Evolutionary conservation across 2,113 vertebrate genomes (phyloP), one percentile per base, ranked within the genome.

Genomic region (Platycercus adscitus): DNA sequence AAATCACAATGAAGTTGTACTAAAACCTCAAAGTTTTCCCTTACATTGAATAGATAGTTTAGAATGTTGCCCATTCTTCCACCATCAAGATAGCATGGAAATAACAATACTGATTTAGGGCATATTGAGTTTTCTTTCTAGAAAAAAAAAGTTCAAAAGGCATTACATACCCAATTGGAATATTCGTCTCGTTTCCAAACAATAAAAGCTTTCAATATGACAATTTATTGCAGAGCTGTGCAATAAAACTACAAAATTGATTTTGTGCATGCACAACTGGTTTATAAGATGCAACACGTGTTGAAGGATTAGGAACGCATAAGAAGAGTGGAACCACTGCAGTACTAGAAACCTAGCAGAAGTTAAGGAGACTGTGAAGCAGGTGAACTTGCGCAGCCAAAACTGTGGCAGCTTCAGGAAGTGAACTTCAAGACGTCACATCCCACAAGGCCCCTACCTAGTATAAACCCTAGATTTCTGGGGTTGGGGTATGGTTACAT

Each of bases 401-500:
- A 65, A 69, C 3, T 15, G 26, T 41, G 19, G 33, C 3, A 8
- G 19, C n/a, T 91, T 83, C 68, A 79, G 58, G 31, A 61, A 64
- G 11, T 13, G 28, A 92, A 86, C 82, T n/a, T 88, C 53, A 64
- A 24, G 44, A 13, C 16, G 35, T 47, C 13, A 47, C 8, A 64
- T 3, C 8, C 41, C 58, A 88, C 64, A 61, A 35, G 18, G 64
- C 6, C 31, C 5, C 19, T 28, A 86, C 19, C 24, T 39, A 66
- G 31, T 25, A 53, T 4, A 73, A 77, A 66, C 5, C 9, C 64
- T 23, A 56, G 49, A 70, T 66, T 80, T 0, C 0, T 17, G 10
- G 1, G 0, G 1, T 10, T 49, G 43, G 28, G 9, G 1, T 0
- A 1, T 11, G 47, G 46, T 63, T 61, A 56, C 61, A 26, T 39